These are phyloP conservation scores for Molothrus ater DNA, from an alignment of 2,797 vertebrate genomes.

Conservation along the genomic window DNA sequence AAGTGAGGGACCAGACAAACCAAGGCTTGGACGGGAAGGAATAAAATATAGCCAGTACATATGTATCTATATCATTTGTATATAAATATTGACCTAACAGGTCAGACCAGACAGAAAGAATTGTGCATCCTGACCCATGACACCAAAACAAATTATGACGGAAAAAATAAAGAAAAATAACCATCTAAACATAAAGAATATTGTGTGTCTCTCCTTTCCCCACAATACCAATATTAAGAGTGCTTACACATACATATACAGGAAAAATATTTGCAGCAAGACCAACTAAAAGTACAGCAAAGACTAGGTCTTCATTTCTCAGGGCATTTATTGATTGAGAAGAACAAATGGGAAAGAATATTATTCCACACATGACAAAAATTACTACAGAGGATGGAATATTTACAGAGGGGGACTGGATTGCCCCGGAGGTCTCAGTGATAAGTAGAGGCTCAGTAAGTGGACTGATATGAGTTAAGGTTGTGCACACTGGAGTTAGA, in stretches of 20 bases:
- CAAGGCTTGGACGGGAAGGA: not conserved
- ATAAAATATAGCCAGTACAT: not conserved
- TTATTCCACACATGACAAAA: not conserved
- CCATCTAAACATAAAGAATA: not conserved
- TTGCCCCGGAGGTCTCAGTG: not conserved
- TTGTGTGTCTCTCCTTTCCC: not conserved
- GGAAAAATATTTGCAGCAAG: not conserved
- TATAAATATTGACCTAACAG: not conserved
- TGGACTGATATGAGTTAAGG: not conserved
- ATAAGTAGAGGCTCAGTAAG: not conserved
- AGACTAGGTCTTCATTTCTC: not conserved
- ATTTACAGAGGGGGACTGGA: not conserved
- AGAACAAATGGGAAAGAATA: not conserved
- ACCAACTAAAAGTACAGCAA: not conserved
- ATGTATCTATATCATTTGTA: not conserved
- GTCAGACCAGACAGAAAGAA: not conserved
- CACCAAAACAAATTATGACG: not conserved
- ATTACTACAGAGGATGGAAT: not conserved
- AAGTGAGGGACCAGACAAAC: not conserved
- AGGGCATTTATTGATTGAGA: not conserved
- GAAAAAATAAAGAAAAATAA: not conserved
- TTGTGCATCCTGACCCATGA: not conserved
- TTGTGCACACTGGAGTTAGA: not conserved
- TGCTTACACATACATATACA: not conserved
- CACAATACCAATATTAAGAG: not conserved